Base-by-base conservation (phyloP, 2,113 vertebrate species). In the Chroicocephalus ridibundus region DNA sequence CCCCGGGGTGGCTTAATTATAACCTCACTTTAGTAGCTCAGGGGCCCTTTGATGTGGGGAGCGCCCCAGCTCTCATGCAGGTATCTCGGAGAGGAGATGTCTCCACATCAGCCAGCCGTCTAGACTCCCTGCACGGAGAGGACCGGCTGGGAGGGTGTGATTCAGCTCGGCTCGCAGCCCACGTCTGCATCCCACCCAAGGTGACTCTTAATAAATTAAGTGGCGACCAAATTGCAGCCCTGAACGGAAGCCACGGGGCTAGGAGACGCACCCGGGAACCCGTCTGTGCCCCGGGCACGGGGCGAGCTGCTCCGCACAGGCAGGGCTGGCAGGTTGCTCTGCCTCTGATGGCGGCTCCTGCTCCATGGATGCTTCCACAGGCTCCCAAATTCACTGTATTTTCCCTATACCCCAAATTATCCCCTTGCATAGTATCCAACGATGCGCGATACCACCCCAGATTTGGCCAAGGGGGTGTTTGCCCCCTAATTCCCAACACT, bases 31-130 rank as follows among this genome's bases (percentile, higher is more conserved):
- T 7, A 51, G 95, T 38, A 65, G 95, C 95, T 76, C 18, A 10
- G 91, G 58, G 81, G 74, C 81, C 84, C 93, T 97, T 97, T 97
- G 96, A 97, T 96, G 96, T 97, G 96, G 95, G n/a, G 79, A 93
- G 55, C 6, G 0, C 42, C 81, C 44, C 72, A 78, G 92, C 19
- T 2, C 77, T 69, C 81, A 20, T 0, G 22, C 87, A 61, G 90
- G 92, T 88, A 94, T 74, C 94, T 96, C 3, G 3, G 24, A 7
- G 70, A n/a, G 72, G 91, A 93, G 94, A 22, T 76, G 96, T 57
- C 95, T 96, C 94, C 52, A 0, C 66, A 3, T 2, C 90, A 70
- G 64, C 94, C 92, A 60, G 90, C 84, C 13, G 94, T 97, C 96
- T 97, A 91, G 96, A 96, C 96, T 94, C 29, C 49, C 57, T 0